Evolutionary conservation across 1,140 invertebrate species (phyloP).

Genomic region (Amphibalanus amphitrite): DNA sequence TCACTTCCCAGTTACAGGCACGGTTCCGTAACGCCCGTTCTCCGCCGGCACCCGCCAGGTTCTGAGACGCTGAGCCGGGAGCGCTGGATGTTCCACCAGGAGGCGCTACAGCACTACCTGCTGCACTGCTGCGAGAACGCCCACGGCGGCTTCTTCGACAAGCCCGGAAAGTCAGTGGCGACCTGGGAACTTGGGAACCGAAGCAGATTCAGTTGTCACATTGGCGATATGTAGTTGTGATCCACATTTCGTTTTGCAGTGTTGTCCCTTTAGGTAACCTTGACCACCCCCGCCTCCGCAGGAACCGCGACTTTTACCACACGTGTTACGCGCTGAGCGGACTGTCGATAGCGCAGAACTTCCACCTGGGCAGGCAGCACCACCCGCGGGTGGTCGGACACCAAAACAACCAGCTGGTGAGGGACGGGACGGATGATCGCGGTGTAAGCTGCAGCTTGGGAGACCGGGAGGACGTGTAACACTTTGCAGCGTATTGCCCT

Average conservation of each 20-base stretch:
- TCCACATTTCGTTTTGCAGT: constrained; percentile 5
- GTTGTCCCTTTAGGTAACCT: no score
- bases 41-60: background rate
- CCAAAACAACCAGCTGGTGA: constrained; percentile 37
- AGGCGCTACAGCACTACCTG: constrained; percentile 86
- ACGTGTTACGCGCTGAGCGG: constrained; percentile 92
- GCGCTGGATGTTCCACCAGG: background rate
- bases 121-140: constrained; percentile 76
- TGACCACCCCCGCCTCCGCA: constrained; percentile 23
- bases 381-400: constrained; percentile 34
- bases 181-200: constrained; percentile 1
- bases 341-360: constrained; percentile 82
- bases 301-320: constrained; percentile 78
- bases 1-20: no score
- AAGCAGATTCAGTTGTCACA: no score
- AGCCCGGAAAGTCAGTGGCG: constrained; percentile 69
- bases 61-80: background rate
- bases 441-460: background rate
- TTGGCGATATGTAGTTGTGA: constrained; percentile 8
- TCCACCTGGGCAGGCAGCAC: constrained; percentile 26
- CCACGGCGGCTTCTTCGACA: constrained; percentile 86
- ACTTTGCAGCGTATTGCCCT: no score
- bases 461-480: no score
- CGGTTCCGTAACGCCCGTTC: no score
- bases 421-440: no score